Evolutionary conservation across 1,140 invertebrate species (phyloP).

Genomic region (Pseudachorutes palmiensis): DNA sequence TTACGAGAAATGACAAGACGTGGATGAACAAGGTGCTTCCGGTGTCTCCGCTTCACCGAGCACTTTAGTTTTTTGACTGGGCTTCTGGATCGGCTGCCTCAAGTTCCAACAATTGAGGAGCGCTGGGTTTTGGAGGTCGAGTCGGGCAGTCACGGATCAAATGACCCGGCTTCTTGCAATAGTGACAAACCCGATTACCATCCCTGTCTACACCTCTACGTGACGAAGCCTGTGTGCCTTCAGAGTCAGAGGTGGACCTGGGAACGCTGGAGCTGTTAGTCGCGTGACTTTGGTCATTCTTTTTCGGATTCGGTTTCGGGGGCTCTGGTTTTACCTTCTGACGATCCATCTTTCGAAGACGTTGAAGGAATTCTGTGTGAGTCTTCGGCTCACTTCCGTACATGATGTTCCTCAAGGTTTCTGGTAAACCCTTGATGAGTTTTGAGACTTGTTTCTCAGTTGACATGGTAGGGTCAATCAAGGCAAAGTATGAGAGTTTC

Average conservation of each 20-base stretch:
- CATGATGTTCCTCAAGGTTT: not conserved
- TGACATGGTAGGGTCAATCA: not conserved
- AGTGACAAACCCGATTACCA: not conserved
- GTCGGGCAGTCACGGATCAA: not conserved
- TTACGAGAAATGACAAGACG: too few species aligned
- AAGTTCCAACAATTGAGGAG: not conserved
- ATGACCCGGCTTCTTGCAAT: not conserved
- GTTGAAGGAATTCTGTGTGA: not conserved
- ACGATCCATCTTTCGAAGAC: not conserved
- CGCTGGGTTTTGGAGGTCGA: not conserved
- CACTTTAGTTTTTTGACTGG: constrained; percentile 5
- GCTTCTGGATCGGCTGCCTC: not conserved
- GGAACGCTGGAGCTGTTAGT: not conserved
- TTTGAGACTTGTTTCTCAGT: not conserved
- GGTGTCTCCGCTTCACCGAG: too few species aligned
- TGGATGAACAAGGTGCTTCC: too few species aligned
- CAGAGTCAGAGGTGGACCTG: not conserved
- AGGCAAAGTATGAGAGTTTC: not conserved
- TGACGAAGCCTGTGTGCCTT: not conserved
- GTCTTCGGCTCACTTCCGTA: not conserved
- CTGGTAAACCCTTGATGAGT: constrained; percentile 1
- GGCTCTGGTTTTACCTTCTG: not conserved
- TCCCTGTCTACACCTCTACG: not conserved
- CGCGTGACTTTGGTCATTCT: not conserved
- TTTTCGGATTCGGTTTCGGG: not conserved